Conservation (phyloP, 1,140 invertebrate genomes). For the Apis laboriosa region DNA sequence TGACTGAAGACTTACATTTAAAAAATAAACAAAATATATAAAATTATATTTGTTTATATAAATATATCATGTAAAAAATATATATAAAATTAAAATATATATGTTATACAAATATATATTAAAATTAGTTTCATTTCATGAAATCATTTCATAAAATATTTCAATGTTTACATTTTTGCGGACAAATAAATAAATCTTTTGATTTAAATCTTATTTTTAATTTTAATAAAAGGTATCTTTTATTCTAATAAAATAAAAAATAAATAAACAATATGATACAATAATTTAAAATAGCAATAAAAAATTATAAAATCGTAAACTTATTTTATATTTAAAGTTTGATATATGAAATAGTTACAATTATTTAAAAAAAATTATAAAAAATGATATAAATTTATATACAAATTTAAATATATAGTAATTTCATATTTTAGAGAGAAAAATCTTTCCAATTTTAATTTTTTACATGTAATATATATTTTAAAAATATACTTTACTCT, state of each 20-base stretch:
- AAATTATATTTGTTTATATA: too few species aligned
- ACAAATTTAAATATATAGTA: not conserved
- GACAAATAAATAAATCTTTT: not conserved
- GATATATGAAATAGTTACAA: not conserved
- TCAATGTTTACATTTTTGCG: not conserved
- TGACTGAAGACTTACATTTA: not conserved
- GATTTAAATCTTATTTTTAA: not conserved
- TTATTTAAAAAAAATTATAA: not conserved
- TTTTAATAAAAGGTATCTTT: not conserved
- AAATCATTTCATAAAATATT: not conserved
- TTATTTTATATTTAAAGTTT: not conserved
- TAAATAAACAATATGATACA: not conserved
- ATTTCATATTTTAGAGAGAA: too few species aligned
- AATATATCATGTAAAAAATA: too few species aligned
- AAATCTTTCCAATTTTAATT: too few species aligned
- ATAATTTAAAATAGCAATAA: not conserved
- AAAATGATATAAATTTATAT: not conserved
- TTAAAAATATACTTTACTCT: not conserved
- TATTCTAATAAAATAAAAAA: not conserved
- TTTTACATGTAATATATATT: not conserved
- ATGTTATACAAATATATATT: too few species aligned
- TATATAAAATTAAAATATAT: too few species aligned
- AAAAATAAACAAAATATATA: not conserved
- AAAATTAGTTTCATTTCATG: too few species aligned
- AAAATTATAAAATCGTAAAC: not conserved